A percentile compares a stretch with the other conserved stretches of the same genome.
phyloP scores from a whole-genome alignment of 2,797 vertebrate species.

The Linurgus olivaceus region DNA sequence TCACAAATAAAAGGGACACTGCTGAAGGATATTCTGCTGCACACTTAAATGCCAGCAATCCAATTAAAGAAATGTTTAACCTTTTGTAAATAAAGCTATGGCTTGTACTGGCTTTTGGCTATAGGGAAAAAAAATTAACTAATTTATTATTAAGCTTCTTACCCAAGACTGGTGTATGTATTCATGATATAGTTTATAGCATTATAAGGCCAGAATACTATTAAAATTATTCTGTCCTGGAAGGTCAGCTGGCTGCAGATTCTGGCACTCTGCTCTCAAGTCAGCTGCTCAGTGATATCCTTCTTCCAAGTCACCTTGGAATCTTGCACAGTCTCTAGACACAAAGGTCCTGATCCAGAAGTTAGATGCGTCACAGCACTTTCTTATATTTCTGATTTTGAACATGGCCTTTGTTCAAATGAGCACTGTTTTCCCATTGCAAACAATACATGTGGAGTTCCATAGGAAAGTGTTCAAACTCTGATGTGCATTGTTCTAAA shows the following conservation, averaged over 20 bases:
- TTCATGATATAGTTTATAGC: conserved; percentile 14
- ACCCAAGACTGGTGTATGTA: neutral
- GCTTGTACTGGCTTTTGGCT: conserved; percentile 33
- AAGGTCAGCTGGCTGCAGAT: conserved; percentile 38
- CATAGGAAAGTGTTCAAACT: neutral
- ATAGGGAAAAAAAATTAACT: conserved; percentile 37
- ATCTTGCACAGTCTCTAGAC: neutral
- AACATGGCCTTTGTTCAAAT: neutral
- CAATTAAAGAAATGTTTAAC: conserved; percentile 75
- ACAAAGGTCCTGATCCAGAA: neutral
- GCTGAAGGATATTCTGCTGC: conserved; percentile 43
- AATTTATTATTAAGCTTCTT: conserved; percentile 55
- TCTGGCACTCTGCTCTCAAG: neutral
- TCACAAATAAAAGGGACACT: conserved; percentile 58
- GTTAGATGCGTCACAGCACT: rapidly evolving
- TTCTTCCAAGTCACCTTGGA: neutral
- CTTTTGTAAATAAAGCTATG: conserved; percentile 75
- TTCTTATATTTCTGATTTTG: neutral
- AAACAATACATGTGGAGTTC: neutral
- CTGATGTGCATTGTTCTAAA: neutral
- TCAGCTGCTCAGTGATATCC: neutral
- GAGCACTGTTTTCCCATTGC: neutral
- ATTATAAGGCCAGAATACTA: conserved; percentile 10
- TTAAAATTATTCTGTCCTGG: neutral
- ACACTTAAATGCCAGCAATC: conserved; percentile 72